phyloP scores from a whole-genome alignment of 2,797 vertebrate genomes.

The Enteromius unitaeniatus region DNA sequence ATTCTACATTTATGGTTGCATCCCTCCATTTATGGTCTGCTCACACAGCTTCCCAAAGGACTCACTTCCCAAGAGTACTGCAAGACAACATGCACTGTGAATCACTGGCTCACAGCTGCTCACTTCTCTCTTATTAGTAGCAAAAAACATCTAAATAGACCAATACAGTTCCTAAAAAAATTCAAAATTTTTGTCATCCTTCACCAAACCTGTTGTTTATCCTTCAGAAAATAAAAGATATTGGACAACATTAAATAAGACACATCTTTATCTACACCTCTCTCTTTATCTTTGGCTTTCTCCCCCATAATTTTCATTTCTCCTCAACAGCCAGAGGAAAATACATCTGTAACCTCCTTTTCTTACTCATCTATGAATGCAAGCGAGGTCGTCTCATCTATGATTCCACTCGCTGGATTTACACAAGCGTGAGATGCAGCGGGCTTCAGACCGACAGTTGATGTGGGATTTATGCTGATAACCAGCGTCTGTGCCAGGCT shows the following conservation, averaged over 20 bases:
- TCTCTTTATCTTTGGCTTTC: background rate
- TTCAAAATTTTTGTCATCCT: background rate
- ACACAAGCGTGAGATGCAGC: constrained; percentile 20
- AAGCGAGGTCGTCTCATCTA: constrained; percentile 25
- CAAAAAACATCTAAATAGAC: constrained; percentile 8
- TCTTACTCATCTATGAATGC: background rate
- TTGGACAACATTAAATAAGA: background rate
- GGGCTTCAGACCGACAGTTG: constrained; percentile 46
- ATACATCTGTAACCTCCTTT: constrained; percentile 18
- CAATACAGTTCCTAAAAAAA: background rate
- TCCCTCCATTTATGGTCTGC: constrained; percentile 10
- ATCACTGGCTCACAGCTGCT: constrained; percentile 37
- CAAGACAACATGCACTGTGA: background rate
- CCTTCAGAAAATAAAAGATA: background rate
- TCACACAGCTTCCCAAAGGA: constrained; percentile 8
- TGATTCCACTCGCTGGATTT: constrained; percentile 51
- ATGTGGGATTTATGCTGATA: constrained; percentile 51
- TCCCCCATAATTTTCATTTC: constrained; percentile 41
- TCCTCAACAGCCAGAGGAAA: constrained; percentile 18
- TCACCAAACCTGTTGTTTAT: background rate
- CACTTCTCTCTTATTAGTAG: constrained; percentile 22
- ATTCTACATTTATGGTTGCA: background rate
- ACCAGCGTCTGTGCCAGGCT: constrained; percentile 37
- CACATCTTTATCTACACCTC: background rate
- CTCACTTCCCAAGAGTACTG: constrained; percentile 2